These are phyloP conservation scores for Phalangium opilio DNA, from an alignment of 2,888 invertebrate genomes.

Conservation along the genomic window DNA sequence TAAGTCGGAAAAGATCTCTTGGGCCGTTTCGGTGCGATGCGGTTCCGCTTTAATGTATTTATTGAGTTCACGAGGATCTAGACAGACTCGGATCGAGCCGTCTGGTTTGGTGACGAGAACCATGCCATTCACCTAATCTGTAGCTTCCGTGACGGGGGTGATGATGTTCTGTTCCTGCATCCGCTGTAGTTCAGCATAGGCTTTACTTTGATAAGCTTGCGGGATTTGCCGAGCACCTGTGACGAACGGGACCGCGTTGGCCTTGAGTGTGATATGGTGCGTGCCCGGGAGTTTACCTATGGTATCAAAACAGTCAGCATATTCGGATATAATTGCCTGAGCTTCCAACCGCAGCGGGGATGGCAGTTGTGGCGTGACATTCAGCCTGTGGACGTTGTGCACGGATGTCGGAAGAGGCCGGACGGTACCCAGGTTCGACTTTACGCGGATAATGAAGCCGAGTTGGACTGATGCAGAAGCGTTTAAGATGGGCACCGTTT, in stretches of 20 bases:
- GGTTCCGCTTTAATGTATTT: conserved; percentile 21
- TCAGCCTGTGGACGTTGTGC: too few relatives aligned
- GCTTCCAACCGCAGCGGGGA: too few relatives aligned
- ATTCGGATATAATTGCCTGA: too few relatives aligned
- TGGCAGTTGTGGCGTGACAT: too few relatives aligned
- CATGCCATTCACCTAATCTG: conserved; percentile 24
- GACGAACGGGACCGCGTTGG: neutral
- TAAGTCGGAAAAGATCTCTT: conserved; percentile 24
- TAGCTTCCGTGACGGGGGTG: conserved; percentile 1
- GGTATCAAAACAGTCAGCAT: too few relatives aligned
- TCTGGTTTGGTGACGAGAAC: conserved; percentile 25
- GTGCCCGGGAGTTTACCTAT: conserved; percentile 1
- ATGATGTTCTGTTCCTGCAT: conserved; percentile 5
- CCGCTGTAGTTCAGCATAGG: neutral
- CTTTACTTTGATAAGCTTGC: neutral
- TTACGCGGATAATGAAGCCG: too few relatives aligned
- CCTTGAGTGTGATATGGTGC: conserved; percentile 1
- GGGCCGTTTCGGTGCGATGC: conserved; percentile 24
- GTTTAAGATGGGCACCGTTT: too few relatives aligned
- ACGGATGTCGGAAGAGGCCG: too few relatives aligned
- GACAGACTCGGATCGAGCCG: conserved; percentile 24
- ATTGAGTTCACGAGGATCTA: conserved; percentile 26
- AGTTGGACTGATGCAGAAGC: too few relatives aligned
- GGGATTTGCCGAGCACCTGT: conserved; percentile 4
- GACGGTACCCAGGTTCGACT: too few relatives aligned